Evolutionary conservation across 2,113 vertebrate species (phyloP), one percentile per base, ranked within the genome.

Genomic region (Rallus limicola): DNA sequence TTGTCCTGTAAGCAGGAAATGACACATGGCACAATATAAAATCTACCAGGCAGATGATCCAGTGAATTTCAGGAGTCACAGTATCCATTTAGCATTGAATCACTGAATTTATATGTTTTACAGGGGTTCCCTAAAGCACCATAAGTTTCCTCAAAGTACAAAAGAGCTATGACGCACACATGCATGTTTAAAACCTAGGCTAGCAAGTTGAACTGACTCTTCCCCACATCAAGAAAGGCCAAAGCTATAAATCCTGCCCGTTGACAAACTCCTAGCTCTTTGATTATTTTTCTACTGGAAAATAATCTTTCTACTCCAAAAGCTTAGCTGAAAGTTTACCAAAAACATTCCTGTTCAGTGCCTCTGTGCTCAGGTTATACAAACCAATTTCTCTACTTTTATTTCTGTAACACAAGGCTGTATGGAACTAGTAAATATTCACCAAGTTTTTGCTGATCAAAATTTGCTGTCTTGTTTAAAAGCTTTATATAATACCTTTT

Each of bases 81-180:
- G 15, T 16, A 59, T 33, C 29, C 31, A 25, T 34, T 28, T 6
- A 55, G 8, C 16, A 69, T 3, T 60, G 38, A 78, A 77, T 69
- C 14, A 4, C 69, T 34, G 44, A 79, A 52, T 50, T 68, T 11
- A 0, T 26, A 55, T 68, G 3, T 36, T 42, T 18, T 12, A 16
- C 3, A 2, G 11, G 17, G 0, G 4, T 48, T 76, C 7, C 24
- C 5, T 55, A 81, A 1, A 36, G 10, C 1, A 28, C 52, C 63
- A 63, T 36, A 40, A 64, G 29, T 63, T 1, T 6, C 16, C 10
- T n/a, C 28, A 17, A 68, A 64, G 21, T 59, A 52, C 7, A 55
- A 52, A 21, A 80, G 4, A 44, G 3, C 9, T 59, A 11, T 25
- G 13, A 6, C 34, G 52, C 11, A 9, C 2, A 10, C 1, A 3